Base-by-base conservation (phyloP, 2,888 invertebrate genomes). In the Drosophila cracens region DNA sequence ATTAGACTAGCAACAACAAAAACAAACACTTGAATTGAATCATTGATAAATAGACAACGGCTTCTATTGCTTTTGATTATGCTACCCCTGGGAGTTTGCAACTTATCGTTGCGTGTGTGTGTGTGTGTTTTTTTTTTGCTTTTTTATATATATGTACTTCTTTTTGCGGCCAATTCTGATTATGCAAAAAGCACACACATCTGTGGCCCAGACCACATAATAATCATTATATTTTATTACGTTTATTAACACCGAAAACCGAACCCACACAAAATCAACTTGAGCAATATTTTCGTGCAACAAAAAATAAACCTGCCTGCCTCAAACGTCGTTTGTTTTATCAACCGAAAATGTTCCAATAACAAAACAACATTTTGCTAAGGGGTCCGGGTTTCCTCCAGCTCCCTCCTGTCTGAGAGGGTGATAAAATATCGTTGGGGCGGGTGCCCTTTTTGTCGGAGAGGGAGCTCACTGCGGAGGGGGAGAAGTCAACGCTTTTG, bases 211-310 rank as follows among this genome's bases (percentile, higher is more conserved):
- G 56, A 67, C 70, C 86, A 66, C 83, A 85, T 72, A 66, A 87
- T 85, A 77, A 84, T 81, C 84, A 87, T 85, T 84, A 82, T 79
- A 84, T 81, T 87, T 85, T 83, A 85, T 84, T 85, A 78, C 71
- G 70, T 71, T 43, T 78, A 75, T 72, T 70, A 70, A 75, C 75
- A 77, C 16, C 46, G 25, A 67, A 54, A 66, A 40, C 65, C 54
- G 63, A 61, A 27, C 64, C 57, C 64, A 64, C 61, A 46, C 16
- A 38, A 61, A 64, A 61, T 69, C 66, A 70, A 66, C 66, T 73
- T 70, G 46, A 56, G 58, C 66, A 52, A 68, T 46, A 53, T 53
- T 62, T 56, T 29, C 48, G 57, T 59, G 62, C 31, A 34, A 49
- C 43, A 59, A 38, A 34, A 48, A 53, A 54, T 46, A 27, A 62